Evolutionary conservation across 1,140 invertebrate species (phyloP).

Genomic region (Heliconius hermathena): DNA sequence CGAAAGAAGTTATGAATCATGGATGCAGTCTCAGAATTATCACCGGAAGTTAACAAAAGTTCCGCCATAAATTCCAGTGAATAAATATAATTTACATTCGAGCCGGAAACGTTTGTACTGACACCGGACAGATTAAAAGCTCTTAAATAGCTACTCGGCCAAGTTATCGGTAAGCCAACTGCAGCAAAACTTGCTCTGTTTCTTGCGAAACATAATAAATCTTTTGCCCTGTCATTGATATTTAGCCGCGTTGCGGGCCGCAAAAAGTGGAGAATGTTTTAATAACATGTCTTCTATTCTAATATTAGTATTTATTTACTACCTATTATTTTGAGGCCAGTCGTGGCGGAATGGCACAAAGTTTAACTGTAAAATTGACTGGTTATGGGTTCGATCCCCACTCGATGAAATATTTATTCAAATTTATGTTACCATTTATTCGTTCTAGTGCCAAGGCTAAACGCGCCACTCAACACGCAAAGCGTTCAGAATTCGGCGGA

Average conservation of each 20-base stretch:
- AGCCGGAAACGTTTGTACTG: conserved; percentile 57
- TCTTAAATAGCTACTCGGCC: conserved; percentile 61
- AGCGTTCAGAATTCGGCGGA: too few species aligned
- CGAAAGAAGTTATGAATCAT: conserved; percentile 32
- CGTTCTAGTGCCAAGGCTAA: too few species aligned
- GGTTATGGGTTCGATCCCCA: too few species aligned
- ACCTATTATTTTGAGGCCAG: not conserved
- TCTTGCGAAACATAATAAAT: conserved; percentile 73
- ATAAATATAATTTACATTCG: conserved; percentile 55
- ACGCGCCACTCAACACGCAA: too few species aligned
- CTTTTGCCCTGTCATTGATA: conserved; percentile 73
- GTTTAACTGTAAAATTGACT: too few species aligned
- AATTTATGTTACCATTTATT: too few species aligned
- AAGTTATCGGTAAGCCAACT: conserved; percentile 69
- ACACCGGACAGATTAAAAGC: conserved; percentile 67
- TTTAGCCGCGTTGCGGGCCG: conserved; percentile 58
- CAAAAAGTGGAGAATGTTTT: conserved; percentile 39
- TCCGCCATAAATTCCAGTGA: conserved; percentile 47
- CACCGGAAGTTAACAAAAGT: conserved; percentile 40
- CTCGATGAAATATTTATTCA: too few species aligned
- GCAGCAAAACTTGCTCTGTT: conserved; percentile 67
- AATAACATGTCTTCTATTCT: conserved; percentile 23
- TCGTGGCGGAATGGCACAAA: too few species aligned
- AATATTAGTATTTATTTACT: not conserved
- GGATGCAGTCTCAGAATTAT: conserved; percentile 37